Base-by-base conservation (phyloP, 2,113 vertebrate genomes). In the Athene cunicularia region DNA sequence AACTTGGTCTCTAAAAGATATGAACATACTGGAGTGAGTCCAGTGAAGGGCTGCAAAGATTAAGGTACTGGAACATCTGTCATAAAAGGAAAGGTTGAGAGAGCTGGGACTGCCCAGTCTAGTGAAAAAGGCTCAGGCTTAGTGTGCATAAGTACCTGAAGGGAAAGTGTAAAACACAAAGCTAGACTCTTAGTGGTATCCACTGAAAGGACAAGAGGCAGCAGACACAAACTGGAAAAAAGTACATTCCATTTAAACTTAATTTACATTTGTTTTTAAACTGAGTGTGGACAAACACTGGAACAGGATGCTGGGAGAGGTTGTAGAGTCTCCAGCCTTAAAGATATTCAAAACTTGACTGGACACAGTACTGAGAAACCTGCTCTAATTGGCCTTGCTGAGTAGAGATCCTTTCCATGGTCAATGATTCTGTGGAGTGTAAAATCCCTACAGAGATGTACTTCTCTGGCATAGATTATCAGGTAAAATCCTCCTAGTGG, bases 141-240 rank as follows among this genome's bases (percentile, higher is more conserved):
- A 45, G 1, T 8, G 6, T 28, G 3, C 14, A 0, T 3, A 55
- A 64, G 11, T 50, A 66, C 13, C 12, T 53, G 47, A 68, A 32
- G 37, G 26, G 35, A 77, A 77, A 27, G 19, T 58, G 9, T 73
- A 88, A 67, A 76, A 62, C 33, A 71, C 13, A 52, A 14, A 68
- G 35, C 20, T 26, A 58, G n/a, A 27, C n/a, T 60, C 39, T 43
- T n/a, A 63, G 43, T 39, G 22, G 32, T 28, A 76, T 32, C 15
- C 6, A 39, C 27, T 75, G 47, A 72, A 62, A 75, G 49, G 37
- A 49, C 6, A n/a, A 24, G 39, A 66, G 11, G n/a, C 21, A 50
- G 50, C 3, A 1, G 33, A 12, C 39, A 73, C 37, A 47, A 53
- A 53, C 4, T 28, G 22, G 50, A 79, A n/a, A 67, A 73, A 64